These are phyloP conservation scores for Lucilia sericata DNA, from an alignment of 1,140 invertebrate species.

Conservation along the genomic window DNA sequence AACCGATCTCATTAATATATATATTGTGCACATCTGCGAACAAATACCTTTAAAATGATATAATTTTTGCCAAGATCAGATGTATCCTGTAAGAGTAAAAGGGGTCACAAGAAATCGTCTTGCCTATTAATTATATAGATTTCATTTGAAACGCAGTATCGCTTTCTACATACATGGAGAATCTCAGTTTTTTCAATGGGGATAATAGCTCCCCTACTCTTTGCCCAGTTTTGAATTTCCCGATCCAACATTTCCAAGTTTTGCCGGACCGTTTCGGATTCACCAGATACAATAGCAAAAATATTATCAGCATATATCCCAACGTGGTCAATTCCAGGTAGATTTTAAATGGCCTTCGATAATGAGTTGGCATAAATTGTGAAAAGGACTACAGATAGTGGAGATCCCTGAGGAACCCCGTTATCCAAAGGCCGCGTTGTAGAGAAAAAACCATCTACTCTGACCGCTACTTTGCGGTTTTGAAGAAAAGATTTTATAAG, in stretches of 20 bases:
- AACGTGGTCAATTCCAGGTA: neutral
- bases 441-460: neutral
- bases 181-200: neutral
- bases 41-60: too few species aligned
- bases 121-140: too few species aligned
- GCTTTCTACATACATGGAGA: neutral
- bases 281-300: neutral
- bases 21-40: too few species aligned
- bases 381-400: neutral
- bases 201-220: neutral
- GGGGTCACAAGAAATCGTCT: too few species aligned
- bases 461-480: neutral
- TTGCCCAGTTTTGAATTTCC: neutral
- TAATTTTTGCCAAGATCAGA: too few species aligned
- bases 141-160: neutral
- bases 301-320: constrained; percentile 36
- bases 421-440: neutral
- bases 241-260: neutral
- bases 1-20: too few species aligned
- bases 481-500: neutral
- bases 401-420: neutral
- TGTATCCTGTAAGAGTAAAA: too few species aligned
- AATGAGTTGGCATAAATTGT: neutral
- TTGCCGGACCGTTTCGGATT: neutral
- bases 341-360: neutral